These are phyloP conservation scores for Tipula helvola DNA, from an alignment of 2,888 invertebrate genomes.

Conservation along the genomic window DNA sequence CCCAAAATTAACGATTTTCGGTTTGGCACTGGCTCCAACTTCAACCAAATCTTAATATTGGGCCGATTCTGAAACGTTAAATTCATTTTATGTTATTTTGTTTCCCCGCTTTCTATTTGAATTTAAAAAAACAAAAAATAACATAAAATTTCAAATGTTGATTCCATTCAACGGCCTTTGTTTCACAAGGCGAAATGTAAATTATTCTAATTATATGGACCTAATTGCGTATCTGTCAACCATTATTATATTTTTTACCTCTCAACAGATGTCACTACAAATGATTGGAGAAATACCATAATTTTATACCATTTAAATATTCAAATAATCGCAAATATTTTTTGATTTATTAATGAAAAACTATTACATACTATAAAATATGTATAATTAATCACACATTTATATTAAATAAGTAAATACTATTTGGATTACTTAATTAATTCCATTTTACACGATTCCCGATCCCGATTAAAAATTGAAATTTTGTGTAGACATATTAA, in stretches of 20 bases:
- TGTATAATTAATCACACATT: background rate
- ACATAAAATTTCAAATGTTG: too few species aligned
- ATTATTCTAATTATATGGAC: background rate
- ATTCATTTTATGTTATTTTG: too few species aligned
- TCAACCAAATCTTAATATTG: too few species aligned
- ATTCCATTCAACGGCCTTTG: too few species aligned
- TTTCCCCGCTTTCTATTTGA: too few species aligned
- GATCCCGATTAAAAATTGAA: background rate
- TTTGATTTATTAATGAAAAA: background rate
- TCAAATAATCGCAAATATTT: background rate
- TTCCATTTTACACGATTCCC: background rate
- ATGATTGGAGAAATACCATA: background rate
- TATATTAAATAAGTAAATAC: background rate
- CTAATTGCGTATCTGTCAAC: background rate
- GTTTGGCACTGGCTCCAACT: too few species aligned
- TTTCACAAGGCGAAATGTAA: too few species aligned
- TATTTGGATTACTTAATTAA: background rate
- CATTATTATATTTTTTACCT: background rate
- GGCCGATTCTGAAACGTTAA: too few species aligned
- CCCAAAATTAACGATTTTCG: too few species aligned
- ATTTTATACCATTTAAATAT: background rate
- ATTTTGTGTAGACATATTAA: background rate
- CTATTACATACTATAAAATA: background rate
- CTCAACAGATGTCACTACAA: background rate
- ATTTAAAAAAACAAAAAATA: too few species aligned